A percentile compares a stretch with the other conserved stretches of the same genome.
Evolutionary conservation across 2,888 invertebrate genomes (phyloP).

Genomic region (Maniola hyperantus): DNA sequence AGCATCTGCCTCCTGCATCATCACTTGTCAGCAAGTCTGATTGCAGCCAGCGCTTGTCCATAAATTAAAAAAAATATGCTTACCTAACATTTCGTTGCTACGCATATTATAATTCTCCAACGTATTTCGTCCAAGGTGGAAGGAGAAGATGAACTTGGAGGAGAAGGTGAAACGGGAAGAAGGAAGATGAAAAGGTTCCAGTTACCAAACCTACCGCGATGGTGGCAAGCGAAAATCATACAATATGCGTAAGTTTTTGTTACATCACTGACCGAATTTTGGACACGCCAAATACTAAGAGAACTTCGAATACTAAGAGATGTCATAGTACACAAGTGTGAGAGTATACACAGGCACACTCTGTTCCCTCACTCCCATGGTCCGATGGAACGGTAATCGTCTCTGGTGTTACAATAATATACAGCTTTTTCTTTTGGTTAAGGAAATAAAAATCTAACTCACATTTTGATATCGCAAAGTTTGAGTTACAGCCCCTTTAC

Average conservation of each 20-base stretch:
- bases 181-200: constrained; percentile 73
- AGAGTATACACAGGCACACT: no score
- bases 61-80: no score
- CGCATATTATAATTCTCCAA: no score
- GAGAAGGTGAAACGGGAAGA: constrained; percentile 67
- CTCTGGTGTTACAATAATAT: no score
- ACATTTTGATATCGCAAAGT: constrained; percentile 1
- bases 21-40: no score
- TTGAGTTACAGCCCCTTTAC: constrained; percentile 1
- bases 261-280: not conserved
- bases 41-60: no score
- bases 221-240: constrained; percentile 78
- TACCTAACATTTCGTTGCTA: no score
- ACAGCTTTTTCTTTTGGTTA: no score
- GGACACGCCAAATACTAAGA: not conserved
- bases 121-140: constrained; percentile 56
- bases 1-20: no score
- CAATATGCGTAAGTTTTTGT: constrained; percentile 72
- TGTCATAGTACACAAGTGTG: no score
- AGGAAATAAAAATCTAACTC: not conserved
- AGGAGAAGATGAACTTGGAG: constrained; percentile 66
- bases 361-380: no score
- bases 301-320: not conserved
- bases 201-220: constrained; percentile 68
- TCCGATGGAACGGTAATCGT: no score